Base-by-base conservation (phyloP, 1,140 invertebrate species). In the Melipona quadrifasciata region DNA sequence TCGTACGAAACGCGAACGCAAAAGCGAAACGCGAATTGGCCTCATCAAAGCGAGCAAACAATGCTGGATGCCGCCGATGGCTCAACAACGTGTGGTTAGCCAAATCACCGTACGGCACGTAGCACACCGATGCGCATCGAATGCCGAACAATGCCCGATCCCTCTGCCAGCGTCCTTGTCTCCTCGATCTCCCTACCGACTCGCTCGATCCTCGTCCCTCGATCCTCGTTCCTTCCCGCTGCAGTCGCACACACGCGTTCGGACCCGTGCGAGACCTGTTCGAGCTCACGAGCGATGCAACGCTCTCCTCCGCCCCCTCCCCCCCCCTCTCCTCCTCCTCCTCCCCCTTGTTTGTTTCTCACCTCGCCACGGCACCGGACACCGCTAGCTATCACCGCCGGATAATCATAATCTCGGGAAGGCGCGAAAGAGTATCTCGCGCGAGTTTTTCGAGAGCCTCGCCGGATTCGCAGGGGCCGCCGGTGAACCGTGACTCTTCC, bases 21-120 rank as follows among this genome's bases (percentile, higher is more conserved):
- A 89, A 89, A 86, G 90, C 91, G 90, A 94, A 93, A 92, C 91
- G 93, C 92, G 94, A 94, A 95, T 94, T 95, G 93, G 93, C 93
- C 93, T 94, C 94, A 94, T 95, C 94, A 94, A 95, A 94, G 93
- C 93, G 92, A 94, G 92, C 93, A 94, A 94, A 94, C 93, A 94
- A 94, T 94, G 93, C 92, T 90, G 92, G 91, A 93, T 92, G 92
- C 92, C 92, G 90, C 89, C 92, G 93, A 94, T 92, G 90, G 90
- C 91, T 93, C 93, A 93, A 94, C 92, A 95, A 94, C 94, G 94
- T 94, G 94, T 94, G 94, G 94, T 95, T 94, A 94, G 93, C 93
- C 92, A 94, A 95, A 94, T 94, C 94, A 93, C 93, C 93, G 93
- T 92, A 92, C 90, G 89, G 89, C 90, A 86, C 89, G 86, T 84